A percentile compares a stretch with the other conserved stretches of the same genome.
These are phyloP conservation scores for Rapana venosa DNA, from an alignment of 2,888 invertebrate species.

Conservation along the genomic window DNA sequence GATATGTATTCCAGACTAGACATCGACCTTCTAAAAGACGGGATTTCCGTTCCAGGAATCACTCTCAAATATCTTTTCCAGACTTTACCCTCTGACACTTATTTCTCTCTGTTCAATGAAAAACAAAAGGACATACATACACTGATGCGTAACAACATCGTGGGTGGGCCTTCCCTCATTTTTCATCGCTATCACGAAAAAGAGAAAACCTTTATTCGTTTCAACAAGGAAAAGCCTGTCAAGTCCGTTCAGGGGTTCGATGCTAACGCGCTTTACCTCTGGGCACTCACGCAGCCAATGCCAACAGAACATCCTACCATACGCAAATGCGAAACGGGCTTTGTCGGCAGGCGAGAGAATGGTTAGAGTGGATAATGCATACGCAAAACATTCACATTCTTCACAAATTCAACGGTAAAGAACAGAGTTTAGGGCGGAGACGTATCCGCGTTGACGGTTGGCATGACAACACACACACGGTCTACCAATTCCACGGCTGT, in stretches of 20 bases:
- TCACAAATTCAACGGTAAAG: constrained; percentile 10
- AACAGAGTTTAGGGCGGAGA: neutral
- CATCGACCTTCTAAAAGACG: constrained; percentile 6
- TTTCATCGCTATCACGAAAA: neutral
- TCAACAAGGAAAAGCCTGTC: neutral
- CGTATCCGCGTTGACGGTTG: neutral
- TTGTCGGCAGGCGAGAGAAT: neutral
- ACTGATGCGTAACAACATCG: neutral
- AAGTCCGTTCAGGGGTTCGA: neutral
- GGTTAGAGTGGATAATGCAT: neutral
- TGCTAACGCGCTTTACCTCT: neutral
- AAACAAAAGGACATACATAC: neutral
- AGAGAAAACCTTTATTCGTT: neutral
- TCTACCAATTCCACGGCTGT: constrained; percentile 23
- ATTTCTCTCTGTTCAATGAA: neutral
- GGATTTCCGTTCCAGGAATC: constrained; percentile 7
- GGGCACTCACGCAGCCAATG: neutral
- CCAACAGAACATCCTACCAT: neutral
- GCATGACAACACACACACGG: neutral
- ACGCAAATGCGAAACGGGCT: neutral
- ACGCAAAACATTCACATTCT: constrained; percentile 4
- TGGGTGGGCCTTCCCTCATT: neutral
- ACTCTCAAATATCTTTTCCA: constrained; percentile 26
- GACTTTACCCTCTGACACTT: neutral
- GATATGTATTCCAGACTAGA: neutral